These are phyloP conservation scores for Leucophenga montana DNA, from an alignment of 2,888 invertebrate species.

Conservation along the genomic window DNA sequence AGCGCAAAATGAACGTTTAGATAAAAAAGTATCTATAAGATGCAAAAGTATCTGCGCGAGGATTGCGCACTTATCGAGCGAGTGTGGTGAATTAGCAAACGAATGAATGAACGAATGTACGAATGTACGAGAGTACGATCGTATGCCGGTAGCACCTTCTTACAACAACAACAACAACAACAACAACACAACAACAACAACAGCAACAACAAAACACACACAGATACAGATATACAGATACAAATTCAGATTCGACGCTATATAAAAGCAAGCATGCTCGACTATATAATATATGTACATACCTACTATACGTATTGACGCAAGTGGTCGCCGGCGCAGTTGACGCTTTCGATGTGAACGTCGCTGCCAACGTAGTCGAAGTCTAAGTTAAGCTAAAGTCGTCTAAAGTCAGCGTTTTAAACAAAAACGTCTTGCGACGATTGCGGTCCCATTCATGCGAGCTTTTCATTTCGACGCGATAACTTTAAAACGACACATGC, in stretches of 20 bases:
- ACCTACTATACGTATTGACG: too few species aligned
- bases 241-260: neutral
- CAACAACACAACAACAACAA: too few species aligned
- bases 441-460: constrained; percentile 72
- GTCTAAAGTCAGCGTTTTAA: constrained; percentile 55
- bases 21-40: constrained; percentile 11
- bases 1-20: neutral
- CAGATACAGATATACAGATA: constrained; percentile 24
- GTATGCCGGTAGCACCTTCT: constrained; percentile 34
- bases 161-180: constrained; percentile 40
- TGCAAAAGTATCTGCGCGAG: constrained; percentile 6
- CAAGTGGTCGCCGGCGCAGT: constrained; percentile 26
- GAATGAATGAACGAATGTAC: neutral
- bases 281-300: too few species aligned
- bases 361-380: constrained; percentile 13
- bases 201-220: constrained; percentile 31
- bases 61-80: constrained; percentile 1
- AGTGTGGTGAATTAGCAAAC: constrained; percentile 5
- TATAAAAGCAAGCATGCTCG: neutral
- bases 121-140: constrained; percentile 12
- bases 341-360: constrained; percentile 17
- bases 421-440: constrained; percentile 71
- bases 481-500: constrained; percentile 70
- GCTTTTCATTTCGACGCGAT: constrained; percentile 74
- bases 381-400: constrained; percentile 32